phyloP scores from a whole-genome alignment of 2,797 vertebrate genomes.

The Eidolon dupreanum region DNA sequence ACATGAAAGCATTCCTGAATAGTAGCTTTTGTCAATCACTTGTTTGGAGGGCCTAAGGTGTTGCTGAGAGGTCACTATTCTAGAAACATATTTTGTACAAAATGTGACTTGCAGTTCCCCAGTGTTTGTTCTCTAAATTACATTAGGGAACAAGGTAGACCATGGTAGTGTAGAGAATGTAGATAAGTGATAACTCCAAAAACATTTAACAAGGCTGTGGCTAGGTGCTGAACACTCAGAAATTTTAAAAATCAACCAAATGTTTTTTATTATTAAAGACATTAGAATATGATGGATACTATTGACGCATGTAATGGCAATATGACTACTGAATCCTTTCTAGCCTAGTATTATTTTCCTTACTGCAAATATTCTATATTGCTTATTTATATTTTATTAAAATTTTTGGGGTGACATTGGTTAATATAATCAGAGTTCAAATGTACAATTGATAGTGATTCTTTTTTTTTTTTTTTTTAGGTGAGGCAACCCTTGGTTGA shows the following conservation, averaged over 20 bases:
- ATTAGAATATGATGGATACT: not conserved
- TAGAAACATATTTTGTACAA: not conserved
- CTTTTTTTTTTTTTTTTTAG: not conserved
- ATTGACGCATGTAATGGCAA: not conserved
- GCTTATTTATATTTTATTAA: not conserved
- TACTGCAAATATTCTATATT: constrained; percentile 4
- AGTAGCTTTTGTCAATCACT: not conserved
- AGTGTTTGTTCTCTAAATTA: constrained; percentile 6
- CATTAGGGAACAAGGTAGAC: not conserved
- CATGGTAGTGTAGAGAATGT: not conserved
- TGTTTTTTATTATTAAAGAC: constrained; percentile 5
- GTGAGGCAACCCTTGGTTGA: too few relatives aligned
- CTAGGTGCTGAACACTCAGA: not conserved
- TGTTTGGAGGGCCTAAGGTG: not conserved
- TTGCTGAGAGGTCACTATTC: not conserved
- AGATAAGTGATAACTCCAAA: not conserved
- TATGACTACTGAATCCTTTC: not conserved
- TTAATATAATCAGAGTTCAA: too few relatives aligned
- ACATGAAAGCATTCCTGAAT: not conserved
- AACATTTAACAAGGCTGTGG: not conserved
- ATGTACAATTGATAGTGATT: not conserved
- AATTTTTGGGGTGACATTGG: too few relatives aligned
- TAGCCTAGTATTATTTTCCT: not conserved
- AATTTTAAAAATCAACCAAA: not conserved
- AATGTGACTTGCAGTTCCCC: not conserved